Evolutionary conservation across 2,113 vertebrate genomes (phyloP), one percentile per base, ranked within the genome.

Genomic region (Cettia cetti): DNA sequence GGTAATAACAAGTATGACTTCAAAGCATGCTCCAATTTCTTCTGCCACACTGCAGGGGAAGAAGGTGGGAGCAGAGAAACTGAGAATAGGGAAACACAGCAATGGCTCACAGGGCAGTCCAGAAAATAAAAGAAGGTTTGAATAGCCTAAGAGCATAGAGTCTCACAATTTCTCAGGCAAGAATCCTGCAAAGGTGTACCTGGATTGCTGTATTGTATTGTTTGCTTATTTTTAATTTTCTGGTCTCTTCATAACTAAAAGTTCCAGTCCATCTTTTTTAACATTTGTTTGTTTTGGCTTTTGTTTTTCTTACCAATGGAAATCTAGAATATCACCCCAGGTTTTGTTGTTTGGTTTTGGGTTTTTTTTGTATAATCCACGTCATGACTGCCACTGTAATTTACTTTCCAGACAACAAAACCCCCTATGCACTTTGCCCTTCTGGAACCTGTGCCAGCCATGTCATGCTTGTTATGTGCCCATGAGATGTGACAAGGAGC

Each of bases 381-480:
- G 15, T 40, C 27, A 15, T n/a, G 19, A 39, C 30, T 61, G 31
- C 23, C 24, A 6, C 15, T 57, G 12, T 22, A 63, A 70, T 83
- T 65, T 35, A 61, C 27, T 63, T 63, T 23, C 3, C 33, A 30
- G 13, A 45, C 23, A 54, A 42, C 15, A 31, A 35, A 79, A 50
- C 33, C 37, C n/a, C 28, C 30, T 3, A 2, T 17, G 22, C 13
- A 9, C 14, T 49, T 74, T 57, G 44, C 39, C 7, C 7, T n/a
- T 35, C 35, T 30, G 24, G 37, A 69, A 33, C 14, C 16, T 40
- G 7, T 50, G 27, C 49, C 64, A 69, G 61, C 28, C 0, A 0
- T 69, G 12, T 40, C 19, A 24, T 10, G 23, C 35, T 65, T 15
- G 0, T 72, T 74, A 24, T 8, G 2, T 45, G 26, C 30, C 49